A percentile compares a stretch with the other conserved stretches of the same genome.
Conservation (phyloP, 2,797 vertebrate genomes). For the Chrysocyon brachyurus region DNA sequence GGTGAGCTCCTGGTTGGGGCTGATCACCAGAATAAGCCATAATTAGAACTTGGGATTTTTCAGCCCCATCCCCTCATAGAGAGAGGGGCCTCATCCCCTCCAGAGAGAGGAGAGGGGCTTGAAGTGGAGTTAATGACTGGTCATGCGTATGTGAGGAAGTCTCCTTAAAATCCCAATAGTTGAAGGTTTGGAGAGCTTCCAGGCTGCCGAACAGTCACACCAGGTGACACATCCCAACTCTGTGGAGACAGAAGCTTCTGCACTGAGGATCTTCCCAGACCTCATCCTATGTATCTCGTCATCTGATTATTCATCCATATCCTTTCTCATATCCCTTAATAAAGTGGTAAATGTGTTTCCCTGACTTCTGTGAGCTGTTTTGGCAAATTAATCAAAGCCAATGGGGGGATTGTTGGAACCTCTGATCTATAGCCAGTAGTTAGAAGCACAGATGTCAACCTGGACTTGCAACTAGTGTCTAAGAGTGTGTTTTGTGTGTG, state of each 20-base stretch:
- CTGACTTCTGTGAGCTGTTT: background rate
- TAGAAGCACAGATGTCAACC: background rate
- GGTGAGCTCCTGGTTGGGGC: background rate
- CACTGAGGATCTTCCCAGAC: background rate
- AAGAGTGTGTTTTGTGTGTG: background rate
- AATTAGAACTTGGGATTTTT: background rate
- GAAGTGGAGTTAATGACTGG: background rate
- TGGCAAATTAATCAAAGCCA: background rate
- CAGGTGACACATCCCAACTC: background rate
- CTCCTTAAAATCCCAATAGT: background rate
- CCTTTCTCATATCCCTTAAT: background rate
- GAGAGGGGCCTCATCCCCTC: too few relatives aligned
- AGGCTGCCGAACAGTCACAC: background rate
- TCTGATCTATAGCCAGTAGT: background rate
- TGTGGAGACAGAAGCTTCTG: background rate
- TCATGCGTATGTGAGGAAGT: background rate
- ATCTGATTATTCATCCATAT: background rate
- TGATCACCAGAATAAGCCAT: background rate
- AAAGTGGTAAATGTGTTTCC: background rate
- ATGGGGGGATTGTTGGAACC: too few relatives aligned
- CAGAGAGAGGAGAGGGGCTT: background rate
- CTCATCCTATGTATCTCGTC: background rate
- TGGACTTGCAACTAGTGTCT: background rate
- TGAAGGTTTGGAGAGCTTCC: background rate
- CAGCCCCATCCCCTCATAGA: background rate